Conservation (phyloP, 2,113 vertebrate species). For the Ancistrus triradiatus region DNA sequence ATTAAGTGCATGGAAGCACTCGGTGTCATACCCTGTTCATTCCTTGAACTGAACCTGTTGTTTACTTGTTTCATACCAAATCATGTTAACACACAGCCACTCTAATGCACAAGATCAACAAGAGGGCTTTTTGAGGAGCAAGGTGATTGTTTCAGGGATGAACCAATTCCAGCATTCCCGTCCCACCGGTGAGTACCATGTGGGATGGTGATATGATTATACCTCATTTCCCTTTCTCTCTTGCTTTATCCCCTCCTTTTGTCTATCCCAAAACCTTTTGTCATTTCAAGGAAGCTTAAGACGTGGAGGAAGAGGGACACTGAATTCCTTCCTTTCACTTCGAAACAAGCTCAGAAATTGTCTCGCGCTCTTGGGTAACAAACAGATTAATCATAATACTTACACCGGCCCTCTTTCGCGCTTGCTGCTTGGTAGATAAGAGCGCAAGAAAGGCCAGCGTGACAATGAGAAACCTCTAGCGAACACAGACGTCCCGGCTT, state of each 20-base stretch:
- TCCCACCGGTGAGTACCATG: constrained; percentile 33
- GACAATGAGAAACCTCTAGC: constrained; percentile 58
- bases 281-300: constrained; percentile 63
- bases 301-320: constrained; percentile 57
- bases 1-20: too few relatives aligned
- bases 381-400: constrained; percentile 71
- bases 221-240: constrained; percentile 42
- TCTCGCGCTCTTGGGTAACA: constrained; percentile 70
- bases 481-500: constrained; percentile 49
- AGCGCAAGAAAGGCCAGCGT: constrained; percentile 54
- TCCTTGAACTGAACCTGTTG: too few relatives aligned
- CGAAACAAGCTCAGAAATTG: constrained; percentile 60
- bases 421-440: constrained; percentile 65
- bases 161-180: constrained; percentile 50
- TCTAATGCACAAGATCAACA: too few relatives aligned
- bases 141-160: constrained; percentile 61
- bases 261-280: constrained; percentile 53
- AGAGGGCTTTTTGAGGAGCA: too few relatives aligned
- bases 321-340: constrained; percentile 45
- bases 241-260: constrained; percentile 31
- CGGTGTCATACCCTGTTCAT: too few relatives aligned
- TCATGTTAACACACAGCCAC: too few relatives aligned
- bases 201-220: constrained; percentile 71
- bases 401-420: constrained; percentile 66
- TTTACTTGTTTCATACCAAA: too few relatives aligned